Evolutionary conservation across 2,888 invertebrate species (phyloP), one percentile per base, ranked within the genome.

Genomic region (Pseudococcus viburni): DNA sequence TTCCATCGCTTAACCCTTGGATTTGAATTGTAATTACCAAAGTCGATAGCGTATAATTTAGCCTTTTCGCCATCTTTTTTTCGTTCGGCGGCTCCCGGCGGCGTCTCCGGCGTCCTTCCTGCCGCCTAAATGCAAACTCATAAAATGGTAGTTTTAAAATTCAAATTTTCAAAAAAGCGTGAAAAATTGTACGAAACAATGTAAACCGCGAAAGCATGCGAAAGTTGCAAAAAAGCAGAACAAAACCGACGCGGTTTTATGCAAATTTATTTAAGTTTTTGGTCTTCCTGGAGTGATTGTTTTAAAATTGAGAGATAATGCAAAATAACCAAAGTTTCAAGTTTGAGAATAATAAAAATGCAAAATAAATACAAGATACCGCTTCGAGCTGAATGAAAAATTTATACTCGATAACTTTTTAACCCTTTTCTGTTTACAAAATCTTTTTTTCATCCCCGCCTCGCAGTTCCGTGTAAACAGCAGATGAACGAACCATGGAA

Each of bases 271-370:
- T 22, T 64, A 85, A 59, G 85, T 85, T 85, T 85, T 59, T 59
- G 85, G 85, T 59, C 85, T 51, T 85, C 64, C 59, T 39, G 55
- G 59, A 85, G 85, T 85, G 59, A 85, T 85, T 85, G 59, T 85
- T 85, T 85, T 59, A 59, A 85, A 85, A 85, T 85, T 85, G 85
- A 59, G 59, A 85, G 85, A 59, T 85, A 85, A 85, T 85, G 85
- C 85, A 85, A 85, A 59, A 85, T 39, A 59, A 85, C 85, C 59
- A 48, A 84, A 59, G 55, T 85, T 59, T 39, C 55, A 39, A 85
- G 59, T 85, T 85, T 39, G 55, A 55, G 51, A 51, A 85, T 85
- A 85, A 85, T 85, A 85, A 85, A 85, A 59, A 85, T 85, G 85
- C 85, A 85, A 59, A 85, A 59, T 85, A 85, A 85, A 85, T 85